A percentile compares a stretch with the other conserved stretches of the same genome.
These are phyloP conservation scores for Nautilus pompilius DNA, from an alignment of 1,140 invertebrate genomes.

Conservation along the genomic window DNA sequence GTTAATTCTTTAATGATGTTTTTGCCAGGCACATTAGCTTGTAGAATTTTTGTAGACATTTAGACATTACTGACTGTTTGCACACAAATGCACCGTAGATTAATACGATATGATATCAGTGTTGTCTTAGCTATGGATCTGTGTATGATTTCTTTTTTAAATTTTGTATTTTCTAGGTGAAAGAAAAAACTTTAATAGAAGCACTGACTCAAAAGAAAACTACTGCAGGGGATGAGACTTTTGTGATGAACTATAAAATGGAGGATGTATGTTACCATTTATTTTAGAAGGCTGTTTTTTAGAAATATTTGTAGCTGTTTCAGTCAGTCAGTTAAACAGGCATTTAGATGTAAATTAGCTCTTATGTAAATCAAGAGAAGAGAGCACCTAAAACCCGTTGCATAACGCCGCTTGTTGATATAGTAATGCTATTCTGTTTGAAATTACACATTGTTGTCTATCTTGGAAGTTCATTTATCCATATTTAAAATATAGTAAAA, in stretches of 20 bases:
- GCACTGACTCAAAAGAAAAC: conserved; percentile 84
- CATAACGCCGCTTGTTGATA: no score
- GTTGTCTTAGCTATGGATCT: not conserved
- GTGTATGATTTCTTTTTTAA: no score
- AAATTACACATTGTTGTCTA: no score
- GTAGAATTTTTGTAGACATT: no score
- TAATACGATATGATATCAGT: not conserved
- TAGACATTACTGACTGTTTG: no score
- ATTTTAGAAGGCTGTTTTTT: not conserved
- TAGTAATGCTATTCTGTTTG: no score
- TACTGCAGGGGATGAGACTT: conserved; percentile 81
- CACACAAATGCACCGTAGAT: not conserved
- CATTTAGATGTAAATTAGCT: not conserved
- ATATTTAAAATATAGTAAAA: no score
- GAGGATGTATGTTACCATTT: conserved; percentile 59
- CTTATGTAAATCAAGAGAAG: not conserved
- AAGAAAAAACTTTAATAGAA: conserved; percentile 81
- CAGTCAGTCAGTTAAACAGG: not conserved
- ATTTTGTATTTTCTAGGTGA: conserved; percentile 58
- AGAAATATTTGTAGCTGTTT: no score
- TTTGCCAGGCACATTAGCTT: no score
- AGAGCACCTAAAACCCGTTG: no score
- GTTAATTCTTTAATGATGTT: no score
- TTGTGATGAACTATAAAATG: conserved; percentile 84
- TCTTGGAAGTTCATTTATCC: no score